Evolutionary conservation across 2,113 vertebrate genomes (phyloP).

Genomic region (Colaptes auratus): DNA sequence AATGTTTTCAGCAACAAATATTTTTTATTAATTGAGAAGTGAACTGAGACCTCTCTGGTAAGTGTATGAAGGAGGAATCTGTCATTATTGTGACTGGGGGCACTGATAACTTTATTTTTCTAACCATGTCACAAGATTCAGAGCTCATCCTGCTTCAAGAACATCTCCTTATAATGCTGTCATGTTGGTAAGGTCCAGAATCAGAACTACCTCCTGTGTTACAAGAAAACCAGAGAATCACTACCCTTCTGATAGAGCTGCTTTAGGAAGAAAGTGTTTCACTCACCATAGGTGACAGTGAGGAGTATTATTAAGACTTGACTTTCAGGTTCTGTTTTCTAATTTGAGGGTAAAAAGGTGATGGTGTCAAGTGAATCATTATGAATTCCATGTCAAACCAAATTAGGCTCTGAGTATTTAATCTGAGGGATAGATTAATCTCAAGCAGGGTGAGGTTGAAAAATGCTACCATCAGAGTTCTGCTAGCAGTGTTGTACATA

Average conservation of each 20-base stretch:
- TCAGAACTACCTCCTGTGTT: background rate
- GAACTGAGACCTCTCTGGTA: background rate
- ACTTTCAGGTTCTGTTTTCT: background rate
- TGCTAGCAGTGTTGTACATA: background rate
- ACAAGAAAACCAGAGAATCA: background rate
- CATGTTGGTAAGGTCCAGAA: accelerated
- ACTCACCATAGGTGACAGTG: background rate
- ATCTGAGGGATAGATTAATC: background rate
- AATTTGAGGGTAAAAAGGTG: background rate
- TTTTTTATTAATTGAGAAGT: background rate
- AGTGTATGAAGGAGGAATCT: background rate
- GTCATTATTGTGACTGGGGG: accelerated
- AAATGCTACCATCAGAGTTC: background rate
- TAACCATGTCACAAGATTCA: accelerated
- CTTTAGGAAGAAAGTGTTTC: background rate
- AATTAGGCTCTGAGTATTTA: slow-evolving; percentile 14
- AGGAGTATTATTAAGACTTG: background rate
- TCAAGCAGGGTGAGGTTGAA: slow-evolving; percentile 17
- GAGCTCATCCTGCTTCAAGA: background rate
- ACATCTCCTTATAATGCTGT: background rate
- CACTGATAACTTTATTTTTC: background rate
- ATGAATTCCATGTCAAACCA: background rate
- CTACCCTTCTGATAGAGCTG: background rate
- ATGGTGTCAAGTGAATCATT: background rate
- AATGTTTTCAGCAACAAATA: background rate